phyloP scores from a whole-genome alignment of 1,140 invertebrate species.

The Episyrphus balteatus region DNA sequence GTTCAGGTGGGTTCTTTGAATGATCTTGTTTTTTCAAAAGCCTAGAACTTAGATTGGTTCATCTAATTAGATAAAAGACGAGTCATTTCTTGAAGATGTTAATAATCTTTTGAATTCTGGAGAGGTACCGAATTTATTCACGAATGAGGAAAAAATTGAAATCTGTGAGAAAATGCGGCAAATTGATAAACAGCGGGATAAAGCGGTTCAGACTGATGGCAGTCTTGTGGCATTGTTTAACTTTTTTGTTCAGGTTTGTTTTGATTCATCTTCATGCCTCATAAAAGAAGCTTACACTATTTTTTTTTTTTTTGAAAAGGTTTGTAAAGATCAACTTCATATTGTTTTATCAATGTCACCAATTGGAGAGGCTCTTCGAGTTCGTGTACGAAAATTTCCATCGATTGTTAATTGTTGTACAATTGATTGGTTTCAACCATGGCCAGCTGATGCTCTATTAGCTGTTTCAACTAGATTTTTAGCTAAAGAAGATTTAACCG shows the following conservation, averaged over 20 bases:
- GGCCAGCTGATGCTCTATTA: slow-evolving; percentile 86
- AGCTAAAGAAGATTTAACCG: slow-evolving; percentile 69
- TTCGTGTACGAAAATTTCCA: slow-evolving; percentile 83
- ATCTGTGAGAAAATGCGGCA: slow-evolving; percentile 89
- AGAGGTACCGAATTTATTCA: slow-evolving; percentile 87
- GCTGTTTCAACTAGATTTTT: slow-evolving; percentile 84
- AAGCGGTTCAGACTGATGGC: slow-evolving; percentile 83
- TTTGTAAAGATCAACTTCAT: slow-evolving; percentile 85
- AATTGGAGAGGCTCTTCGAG: slow-evolving; percentile 75
- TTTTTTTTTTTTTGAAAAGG: slow-evolving; percentile 35
- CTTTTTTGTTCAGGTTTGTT: slow-evolving; percentile 60
- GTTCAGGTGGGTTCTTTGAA: slow-evolving; percentile 63
- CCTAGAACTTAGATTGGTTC: neutral
- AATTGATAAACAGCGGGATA: slow-evolving; percentile 82
- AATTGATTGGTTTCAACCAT: slow-evolving; percentile 94
- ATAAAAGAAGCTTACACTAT: neutral
- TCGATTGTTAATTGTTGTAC: slow-evolving; percentile 93
- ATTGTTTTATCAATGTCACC: slow-evolving; percentile 88
- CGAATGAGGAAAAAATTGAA: slow-evolving; percentile 79
- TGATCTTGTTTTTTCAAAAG: neutral
- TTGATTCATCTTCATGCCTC: too few species aligned
- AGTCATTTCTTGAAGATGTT: slow-evolving; percentile 86
- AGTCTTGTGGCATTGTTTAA: slow-evolving; percentile 84
- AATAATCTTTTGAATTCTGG: slow-evolving; percentile 90
- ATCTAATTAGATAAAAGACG: slow-evolving; percentile 71